Evolutionary conservation across 2,113 vertebrate species (phyloP).

Genomic region (Brachypteracias leptosomus): DNA sequence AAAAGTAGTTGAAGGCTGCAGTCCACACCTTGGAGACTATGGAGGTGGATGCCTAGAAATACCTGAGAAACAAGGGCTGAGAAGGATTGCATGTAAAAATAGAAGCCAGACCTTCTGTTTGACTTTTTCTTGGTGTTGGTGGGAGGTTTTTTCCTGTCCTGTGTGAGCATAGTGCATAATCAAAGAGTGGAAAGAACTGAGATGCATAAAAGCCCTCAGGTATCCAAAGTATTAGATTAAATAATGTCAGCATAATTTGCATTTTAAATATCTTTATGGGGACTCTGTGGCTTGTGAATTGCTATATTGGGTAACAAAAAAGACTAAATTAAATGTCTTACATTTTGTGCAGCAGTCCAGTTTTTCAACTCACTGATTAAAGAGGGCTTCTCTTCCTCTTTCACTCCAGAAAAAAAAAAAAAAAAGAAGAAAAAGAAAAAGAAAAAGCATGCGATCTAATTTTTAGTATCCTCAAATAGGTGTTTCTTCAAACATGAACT

Average conservation of each 20-base stretch:
- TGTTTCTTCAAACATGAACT: background rate
- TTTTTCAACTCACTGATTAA: background rate
- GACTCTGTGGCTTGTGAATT: background rate
- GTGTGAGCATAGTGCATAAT: background rate
- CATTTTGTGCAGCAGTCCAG: background rate
- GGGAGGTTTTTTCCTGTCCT: background rate
- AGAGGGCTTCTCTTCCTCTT: background rate
- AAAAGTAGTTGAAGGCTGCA: background rate
- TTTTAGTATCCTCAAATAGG: background rate
- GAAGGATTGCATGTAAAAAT: background rate
- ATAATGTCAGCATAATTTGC: constrained; percentile 7
- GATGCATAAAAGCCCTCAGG: background rate
- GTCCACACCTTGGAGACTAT: background rate
- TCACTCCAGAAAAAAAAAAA: background rate
- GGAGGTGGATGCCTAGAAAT: background rate
- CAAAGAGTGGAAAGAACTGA: background rate
- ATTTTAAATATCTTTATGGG: constrained; percentile 23
- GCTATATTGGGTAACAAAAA: background rate
- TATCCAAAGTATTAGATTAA: background rate
- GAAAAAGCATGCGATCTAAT: background rate
- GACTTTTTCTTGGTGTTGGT: background rate
- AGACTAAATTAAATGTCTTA: background rate
- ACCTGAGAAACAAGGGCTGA: background rate
- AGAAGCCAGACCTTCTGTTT: background rate
- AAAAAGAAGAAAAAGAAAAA: background rate